phyloP scores from a whole-genome alignment of 1,140 invertebrate species.

The Aleiodes sp. region DNA sequence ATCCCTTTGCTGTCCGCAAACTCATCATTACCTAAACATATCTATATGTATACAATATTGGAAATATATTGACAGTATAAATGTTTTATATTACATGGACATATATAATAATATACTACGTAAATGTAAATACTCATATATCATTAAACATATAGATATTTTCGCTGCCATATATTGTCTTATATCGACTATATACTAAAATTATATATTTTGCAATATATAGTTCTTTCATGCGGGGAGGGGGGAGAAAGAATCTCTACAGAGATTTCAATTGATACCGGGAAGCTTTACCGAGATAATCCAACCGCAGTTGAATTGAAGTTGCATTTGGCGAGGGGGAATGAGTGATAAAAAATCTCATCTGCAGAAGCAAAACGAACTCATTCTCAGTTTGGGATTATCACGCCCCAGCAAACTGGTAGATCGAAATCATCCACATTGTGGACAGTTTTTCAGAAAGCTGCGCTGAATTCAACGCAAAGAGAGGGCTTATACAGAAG shows the following conservation, averaged over 20 bases:
- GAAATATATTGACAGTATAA: no score
- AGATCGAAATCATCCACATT: constrained; percentile 43
- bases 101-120: no score
- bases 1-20: no score
- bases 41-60: no score
- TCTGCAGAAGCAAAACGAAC: constrained; percentile 50
- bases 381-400: constrained; percentile 57
- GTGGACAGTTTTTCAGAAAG: neutral
- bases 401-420: constrained; percentile 57
- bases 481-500: neutral
- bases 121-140: no score
- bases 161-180: no score
- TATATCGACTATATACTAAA: no score
- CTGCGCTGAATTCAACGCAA: neutral
- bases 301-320: constrained; percentile 46
- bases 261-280: constrained; percentile 55
- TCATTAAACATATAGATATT: no score
- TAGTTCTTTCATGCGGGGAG: neutral
- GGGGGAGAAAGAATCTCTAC: neutral
- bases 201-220: neutral
- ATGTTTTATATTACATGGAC: no score
- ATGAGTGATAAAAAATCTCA: constrained; percentile 48
- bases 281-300: constrained; percentile 50
- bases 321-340: constrained; percentile 46
- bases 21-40: no score